phyloP scores from a whole-genome alignment of 2,888 invertebrate genomes.

The Cephalotes varians region DNA sequence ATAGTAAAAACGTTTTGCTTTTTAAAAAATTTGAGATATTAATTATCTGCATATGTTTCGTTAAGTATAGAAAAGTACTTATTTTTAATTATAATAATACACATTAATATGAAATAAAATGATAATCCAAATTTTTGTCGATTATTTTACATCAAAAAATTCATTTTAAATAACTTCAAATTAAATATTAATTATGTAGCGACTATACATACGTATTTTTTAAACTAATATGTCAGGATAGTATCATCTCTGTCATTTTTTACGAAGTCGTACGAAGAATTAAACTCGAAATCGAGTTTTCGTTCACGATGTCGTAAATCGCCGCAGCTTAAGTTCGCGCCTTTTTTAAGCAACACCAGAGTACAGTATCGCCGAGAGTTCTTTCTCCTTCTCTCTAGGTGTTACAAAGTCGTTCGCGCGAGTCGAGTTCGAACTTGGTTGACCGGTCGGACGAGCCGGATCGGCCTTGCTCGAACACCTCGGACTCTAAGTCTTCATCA shows the following conservation, averaged over 20 bases:
- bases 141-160: background rate
- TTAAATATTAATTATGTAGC: background rate
- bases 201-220: background rate
- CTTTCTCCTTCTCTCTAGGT: slow-evolving; percentile 34
- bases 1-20: background rate
- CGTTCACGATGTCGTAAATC: background rate
- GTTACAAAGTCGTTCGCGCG: slow-evolving; percentile 64
- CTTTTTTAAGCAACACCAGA: slow-evolving; percentile 26
- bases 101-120: background rate
- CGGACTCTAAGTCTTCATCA: slow-evolving; percentile 71
- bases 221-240: background rate
- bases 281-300: background rate
- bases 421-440: slow-evolving; percentile 74
- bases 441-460: slow-evolving; percentile 78
- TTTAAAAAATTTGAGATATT: background rate
- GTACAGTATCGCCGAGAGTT: slow-evolving; percentile 32
- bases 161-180: background rate
- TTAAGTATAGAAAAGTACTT: background rate
- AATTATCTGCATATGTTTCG: background rate
- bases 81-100: background rate
- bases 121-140: background rate
- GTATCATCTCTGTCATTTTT: background rate
- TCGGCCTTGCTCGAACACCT: slow-evolving; percentile 77
- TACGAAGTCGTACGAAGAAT: background rate
- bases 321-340: background rate